These are phyloP conservation scores for Tyrophagus putrescentiae DNA, from an alignment of 1,140 invertebrate genomes.

Conservation along the genomic window DNA sequence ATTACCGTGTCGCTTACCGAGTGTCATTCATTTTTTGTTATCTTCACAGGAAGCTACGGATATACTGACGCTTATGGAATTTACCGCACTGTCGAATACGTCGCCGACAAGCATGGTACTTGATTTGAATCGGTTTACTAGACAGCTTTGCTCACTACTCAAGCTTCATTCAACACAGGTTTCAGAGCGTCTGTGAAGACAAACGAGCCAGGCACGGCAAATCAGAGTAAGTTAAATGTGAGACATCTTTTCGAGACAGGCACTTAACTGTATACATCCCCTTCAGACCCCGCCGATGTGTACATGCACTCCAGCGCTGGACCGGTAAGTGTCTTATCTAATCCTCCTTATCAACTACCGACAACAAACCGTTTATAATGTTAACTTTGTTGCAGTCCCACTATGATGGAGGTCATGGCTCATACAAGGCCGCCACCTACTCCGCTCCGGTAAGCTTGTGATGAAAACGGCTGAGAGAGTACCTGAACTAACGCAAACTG, in stretches of 20 bases:
- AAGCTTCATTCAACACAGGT: no score
- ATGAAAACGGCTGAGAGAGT: no score
- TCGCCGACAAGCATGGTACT: slow-evolving; percentile 22
- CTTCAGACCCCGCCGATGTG: slow-evolving; percentile 22
- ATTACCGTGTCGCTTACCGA: no score
- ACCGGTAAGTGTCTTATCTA: slow-evolving; percentile 5
- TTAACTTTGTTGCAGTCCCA: not conserved
- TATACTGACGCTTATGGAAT: slow-evolving; percentile 24
- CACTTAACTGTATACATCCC: not conserved
- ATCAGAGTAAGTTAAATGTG: slow-evolving; percentile 20
- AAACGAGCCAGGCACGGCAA: slow-evolving; percentile 24
- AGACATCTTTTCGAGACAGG: not conserved
- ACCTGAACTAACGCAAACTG: not conserved
- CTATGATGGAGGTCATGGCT: not conserved
- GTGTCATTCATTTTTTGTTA: no score
- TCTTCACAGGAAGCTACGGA: slow-evolving; percentile 18
- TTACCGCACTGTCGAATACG: slow-evolving; percentile 24
- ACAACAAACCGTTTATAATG: not conserved
- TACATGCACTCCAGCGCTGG: slow-evolving; percentile 17
- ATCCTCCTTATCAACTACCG: not conserved
- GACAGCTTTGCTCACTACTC: no score
- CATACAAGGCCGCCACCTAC: slow-evolving; percentile 9
- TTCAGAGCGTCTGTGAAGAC: slow-evolving; percentile 23
- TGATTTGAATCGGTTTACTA: no score
- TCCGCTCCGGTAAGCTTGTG: slow-evolving; percentile 9